phyloP scores from a whole-genome alignment of 2,113 vertebrate species.

The Caretta caretta region DNA sequence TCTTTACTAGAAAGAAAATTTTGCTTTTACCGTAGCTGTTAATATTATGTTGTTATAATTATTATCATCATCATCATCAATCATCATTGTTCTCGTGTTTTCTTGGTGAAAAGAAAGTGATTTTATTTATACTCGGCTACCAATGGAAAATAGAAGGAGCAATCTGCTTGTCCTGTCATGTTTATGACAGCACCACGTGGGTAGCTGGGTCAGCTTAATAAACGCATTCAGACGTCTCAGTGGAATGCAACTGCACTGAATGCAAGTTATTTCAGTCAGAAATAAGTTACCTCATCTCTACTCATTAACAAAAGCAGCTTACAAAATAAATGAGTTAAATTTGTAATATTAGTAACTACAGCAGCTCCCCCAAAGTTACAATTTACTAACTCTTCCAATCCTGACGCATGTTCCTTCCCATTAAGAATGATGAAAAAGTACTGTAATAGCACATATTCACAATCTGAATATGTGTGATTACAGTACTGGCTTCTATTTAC shows the following conservation, averaged over 20 bases:
- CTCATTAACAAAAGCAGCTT: background rate
- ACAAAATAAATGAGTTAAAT: background rate
- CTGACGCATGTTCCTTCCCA: background rate
- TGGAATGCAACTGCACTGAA: rapidly evolving
- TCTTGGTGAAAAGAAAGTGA: background rate
- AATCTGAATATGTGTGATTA: too few relatives aligned
- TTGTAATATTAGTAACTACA: background rate
- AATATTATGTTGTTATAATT: background rate
- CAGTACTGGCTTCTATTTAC: background rate
- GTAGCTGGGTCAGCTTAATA: background rate
- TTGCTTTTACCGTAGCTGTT: background rate
- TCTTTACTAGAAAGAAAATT: rapidly evolving
- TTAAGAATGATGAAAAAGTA: background rate
- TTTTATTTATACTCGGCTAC: background rate
- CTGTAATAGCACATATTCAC: background rate
- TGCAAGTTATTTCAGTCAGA: background rate
- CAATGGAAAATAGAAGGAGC: background rate
- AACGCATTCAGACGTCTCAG: rapidly evolving
- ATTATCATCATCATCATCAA: too few relatives aligned
- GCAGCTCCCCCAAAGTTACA: background rate
- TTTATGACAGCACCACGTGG: rapidly evolving
- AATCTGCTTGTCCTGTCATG: background rate
- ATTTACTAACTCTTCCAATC: background rate
- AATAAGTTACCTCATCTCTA: background rate
- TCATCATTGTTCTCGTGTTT: background rate